Conservation (phyloP, 2,888 invertebrate species). For the Clitarchus hookeri region DNA sequence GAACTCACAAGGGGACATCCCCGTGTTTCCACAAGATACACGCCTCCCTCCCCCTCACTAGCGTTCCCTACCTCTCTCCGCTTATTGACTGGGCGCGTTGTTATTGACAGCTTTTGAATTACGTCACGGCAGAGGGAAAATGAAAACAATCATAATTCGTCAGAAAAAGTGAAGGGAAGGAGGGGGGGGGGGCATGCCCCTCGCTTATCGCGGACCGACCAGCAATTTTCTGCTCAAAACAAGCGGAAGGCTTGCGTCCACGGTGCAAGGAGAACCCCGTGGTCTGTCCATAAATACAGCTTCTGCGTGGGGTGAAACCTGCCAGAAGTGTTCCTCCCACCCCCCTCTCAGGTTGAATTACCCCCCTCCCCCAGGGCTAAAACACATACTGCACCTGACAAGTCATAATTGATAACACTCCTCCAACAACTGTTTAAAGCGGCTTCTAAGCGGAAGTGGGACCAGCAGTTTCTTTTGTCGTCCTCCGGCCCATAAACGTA, state of each 20-base stretch:
- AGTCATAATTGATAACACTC: conserved; percentile 4
- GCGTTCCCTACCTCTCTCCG: not conserved
- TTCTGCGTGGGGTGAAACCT: not conserved
- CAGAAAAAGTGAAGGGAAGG: not conserved
- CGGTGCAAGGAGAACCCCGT: not conserved
- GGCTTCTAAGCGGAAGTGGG: not conserved
- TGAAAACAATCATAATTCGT: conserved; percentile 14
- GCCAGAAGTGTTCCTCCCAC: not conserved
- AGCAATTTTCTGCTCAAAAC: not conserved
- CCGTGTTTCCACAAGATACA: conserved; percentile 8
- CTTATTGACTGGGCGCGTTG: conserved; percentile 8
- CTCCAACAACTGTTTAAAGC: not conserved
- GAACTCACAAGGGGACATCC: not conserved
- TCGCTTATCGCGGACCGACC: conserved; percentile 7
- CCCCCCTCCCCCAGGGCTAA: not conserved
- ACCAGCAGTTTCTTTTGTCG: not conserved
- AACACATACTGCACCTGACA: not conserved
- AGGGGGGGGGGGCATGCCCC: not conserved
- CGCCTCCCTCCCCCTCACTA: not conserved
- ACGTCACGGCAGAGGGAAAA: conserved; percentile 14
- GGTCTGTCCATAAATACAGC: not conserved
- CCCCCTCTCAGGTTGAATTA: not conserved
- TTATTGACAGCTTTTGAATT: conserved; percentile 7
- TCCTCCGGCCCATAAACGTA: not conserved
- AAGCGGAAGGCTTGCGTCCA: not conserved